Evolutionary conservation across 2,888 invertebrate species (phyloP), one percentile per base, ranked within the genome.

Genomic region (Oegoconia quadripuncta): DNA sequence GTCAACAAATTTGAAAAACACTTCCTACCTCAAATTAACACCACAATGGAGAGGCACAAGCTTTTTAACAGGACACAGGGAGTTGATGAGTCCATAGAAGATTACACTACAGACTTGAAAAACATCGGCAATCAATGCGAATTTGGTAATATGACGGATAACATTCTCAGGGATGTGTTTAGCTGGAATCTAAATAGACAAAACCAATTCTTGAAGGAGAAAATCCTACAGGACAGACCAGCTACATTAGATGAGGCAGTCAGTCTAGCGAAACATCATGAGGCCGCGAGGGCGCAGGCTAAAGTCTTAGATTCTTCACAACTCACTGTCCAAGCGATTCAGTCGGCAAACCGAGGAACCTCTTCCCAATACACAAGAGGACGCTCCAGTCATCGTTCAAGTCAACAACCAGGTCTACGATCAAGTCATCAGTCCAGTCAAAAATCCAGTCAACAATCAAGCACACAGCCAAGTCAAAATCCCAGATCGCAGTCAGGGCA

Each of bases 1-100:
- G 2, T 27, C 3, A 28, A 34, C 1, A 33, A 33, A 25, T 43
- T 46, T 15, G 22, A 34, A n/a, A 13, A 17, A 17, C 23, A 43
- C 13, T 48, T 48, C 31, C 36, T 27, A 12, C 47, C 47, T 6
- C 23, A 39, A 36, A 34, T 42, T 0, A 48, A 44, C 23, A 30
- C 36, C 2, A 45, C 49, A 9, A 41, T 49, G 35, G 39, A 44
- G 34, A 17, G 49, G 8, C 42, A 49, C 20, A 41, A 44, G 23
- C 31, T 49, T 2, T 46, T 49, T 15, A 46, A 41, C 8, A 14
- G 41, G 17, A 13, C 26, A 13, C 45, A 48, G 31, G 16, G 8
- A 5, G 4, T 22, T 8, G 36, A 39, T 8, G 38, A 44, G 20
- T 12, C 18, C 3, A 37, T 45, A 5, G 37, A 39, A 5, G 27